Base-by-base conservation (phyloP, 2,797 vertebrate genomes). In the Limosa lapponica region DNA sequence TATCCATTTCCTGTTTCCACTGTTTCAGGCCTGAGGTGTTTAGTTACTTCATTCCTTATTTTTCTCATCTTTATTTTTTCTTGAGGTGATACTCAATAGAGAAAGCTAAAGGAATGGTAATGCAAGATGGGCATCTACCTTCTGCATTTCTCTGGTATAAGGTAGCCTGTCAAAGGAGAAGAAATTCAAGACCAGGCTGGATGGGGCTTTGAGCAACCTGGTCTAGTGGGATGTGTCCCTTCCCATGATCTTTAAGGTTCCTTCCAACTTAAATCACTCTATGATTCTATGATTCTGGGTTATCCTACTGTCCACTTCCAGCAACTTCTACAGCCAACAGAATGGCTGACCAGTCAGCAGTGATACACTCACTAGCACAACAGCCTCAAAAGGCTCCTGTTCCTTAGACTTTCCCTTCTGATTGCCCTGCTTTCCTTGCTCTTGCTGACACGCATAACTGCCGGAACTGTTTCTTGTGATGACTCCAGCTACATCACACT, bases 401-500 rank as follows among this genome's bases (percentile, higher is more conserved):
- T 4, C 1, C 20, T 66, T n/a, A 54, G 14, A 36, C 0, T 12
- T 51, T 55, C 32, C 73, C 6, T n/a, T n/a, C 12, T 14, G 8
- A 7, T 49, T 85, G 4, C 20, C 43, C 24, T 77, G 12, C 27
- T 86, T 73, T 58, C 24, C 11, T 74, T 74, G 14, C 7, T 81
- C 22, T 70, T 58, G 19, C 27, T 37, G 36, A 55, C 4, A 24
- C 2, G 13, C 3, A 0, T 28, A 77, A 62, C 5, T 28, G 2
- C 32, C 19, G 13, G 13, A 81, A 73, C 6, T 3, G 55, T 51
- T 77, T 80, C 30, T 46, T 36, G 27, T 23, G 43, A 51, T 37
- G 34, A 19, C 27, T 55, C 19, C 44, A 69, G 11, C 8, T 32
- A 22, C 20, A 57, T 18, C 0, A 0, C 13, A 69, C 16, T 44